Conservation (phyloP, 2,797 vertebrate species). For the Dipus sagitta region DNA sequence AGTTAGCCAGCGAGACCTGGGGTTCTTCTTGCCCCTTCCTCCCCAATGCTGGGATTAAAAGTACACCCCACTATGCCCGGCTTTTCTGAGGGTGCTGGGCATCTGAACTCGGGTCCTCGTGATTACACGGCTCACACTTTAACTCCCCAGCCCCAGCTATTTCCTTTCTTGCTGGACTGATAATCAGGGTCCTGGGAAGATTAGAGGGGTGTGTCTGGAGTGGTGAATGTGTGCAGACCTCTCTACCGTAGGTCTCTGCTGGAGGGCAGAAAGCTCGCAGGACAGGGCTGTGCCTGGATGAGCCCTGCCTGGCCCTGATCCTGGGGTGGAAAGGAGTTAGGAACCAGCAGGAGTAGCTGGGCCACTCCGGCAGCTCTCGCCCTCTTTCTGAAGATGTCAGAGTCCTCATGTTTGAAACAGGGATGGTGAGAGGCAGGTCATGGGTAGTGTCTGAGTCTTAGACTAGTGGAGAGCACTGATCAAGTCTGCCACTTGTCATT, state of each 20-base stretch:
- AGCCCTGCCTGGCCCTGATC: neutral
- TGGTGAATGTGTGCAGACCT: neutral
- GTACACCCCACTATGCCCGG: no score
- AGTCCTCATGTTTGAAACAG: neutral
- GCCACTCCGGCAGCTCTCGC: neutral
- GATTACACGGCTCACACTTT: no score
- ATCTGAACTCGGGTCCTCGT: no score
- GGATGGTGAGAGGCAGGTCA: neutral
- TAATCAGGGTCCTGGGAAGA: neutral
- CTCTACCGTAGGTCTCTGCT: neutral
- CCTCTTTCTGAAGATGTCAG: neutral
- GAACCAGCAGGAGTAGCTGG: neutral
- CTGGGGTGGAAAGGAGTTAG: neutral
- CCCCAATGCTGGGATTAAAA: no score
- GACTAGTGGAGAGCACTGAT: neutral
- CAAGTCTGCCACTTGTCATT: neutral
- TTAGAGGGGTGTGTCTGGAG: fast-evolving
- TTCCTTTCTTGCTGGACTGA: neutral
- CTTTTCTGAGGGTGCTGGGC: no score
- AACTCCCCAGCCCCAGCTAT: neutral
- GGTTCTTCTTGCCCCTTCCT: no score
- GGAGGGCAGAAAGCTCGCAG: neutral
- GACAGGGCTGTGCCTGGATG: neutral
- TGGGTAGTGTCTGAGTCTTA: neutral
- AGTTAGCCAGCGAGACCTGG: no score